phyloP scores from a whole-genome alignment of 1,140 invertebrate genomes.

The Plectrocnemia conspersa region DNA sequence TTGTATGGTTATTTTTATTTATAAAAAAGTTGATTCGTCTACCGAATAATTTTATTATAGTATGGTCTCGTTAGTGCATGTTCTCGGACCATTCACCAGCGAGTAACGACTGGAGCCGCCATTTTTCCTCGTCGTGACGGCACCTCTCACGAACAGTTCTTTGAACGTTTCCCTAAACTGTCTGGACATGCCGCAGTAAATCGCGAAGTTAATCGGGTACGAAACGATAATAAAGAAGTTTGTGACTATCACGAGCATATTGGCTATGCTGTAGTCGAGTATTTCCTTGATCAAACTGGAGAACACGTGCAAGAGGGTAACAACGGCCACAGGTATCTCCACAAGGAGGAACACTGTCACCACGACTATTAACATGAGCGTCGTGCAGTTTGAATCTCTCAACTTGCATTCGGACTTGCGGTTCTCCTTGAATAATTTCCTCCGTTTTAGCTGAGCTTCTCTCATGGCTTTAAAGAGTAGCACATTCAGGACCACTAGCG shows the following conservation, averaged over 20 bases:
- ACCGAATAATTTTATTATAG: slow-evolving; percentile 55
- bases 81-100: slow-evolving; percentile 71
- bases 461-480: slow-evolving; percentile 81
- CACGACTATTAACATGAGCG: slow-evolving; percentile 91
- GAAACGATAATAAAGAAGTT: slow-evolving; percentile 89
- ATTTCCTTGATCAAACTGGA: slow-evolving; percentile 66
- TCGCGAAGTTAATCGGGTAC: slow-evolving; percentile 92
- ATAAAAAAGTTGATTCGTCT: neutral
- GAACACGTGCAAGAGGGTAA: slow-evolving; percentile 80
- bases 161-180: slow-evolving; percentile 93
- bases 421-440: slow-evolving; percentile 79
- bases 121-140: slow-evolving; percentile 56
- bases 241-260: slow-evolving; percentile 78
- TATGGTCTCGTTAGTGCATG: slow-evolving; percentile 76
- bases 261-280: slow-evolving; percentile 74
- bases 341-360: slow-evolving; percentile 87
- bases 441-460: slow-evolving; percentile 72
- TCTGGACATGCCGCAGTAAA: slow-evolving; percentile 92
- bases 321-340: slow-evolving; percentile 85
- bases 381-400: slow-evolving; percentile 86
- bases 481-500: slow-evolving; percentile 83
- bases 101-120: slow-evolving; percentile 70
- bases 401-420: slow-evolving; percentile 78
- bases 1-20: neutral
- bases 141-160: slow-evolving; percentile 71